Evolutionary conservation across 2,113 vertebrate genomes (phyloP).

Genomic region (Chitala chitala): DNA sequence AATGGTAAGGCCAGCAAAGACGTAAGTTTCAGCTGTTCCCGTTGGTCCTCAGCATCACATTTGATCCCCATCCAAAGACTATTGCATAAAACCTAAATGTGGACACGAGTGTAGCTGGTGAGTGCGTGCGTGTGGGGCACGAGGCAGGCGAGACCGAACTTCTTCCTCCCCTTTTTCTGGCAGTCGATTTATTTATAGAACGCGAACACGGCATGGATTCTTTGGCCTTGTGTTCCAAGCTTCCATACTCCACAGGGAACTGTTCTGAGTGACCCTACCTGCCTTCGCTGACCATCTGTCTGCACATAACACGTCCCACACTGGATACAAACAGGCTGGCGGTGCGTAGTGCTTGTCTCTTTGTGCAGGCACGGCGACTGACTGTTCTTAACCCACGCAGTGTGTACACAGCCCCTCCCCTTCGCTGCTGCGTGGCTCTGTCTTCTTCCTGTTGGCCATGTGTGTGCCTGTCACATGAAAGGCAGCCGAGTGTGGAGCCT

Average conservation of each 20-base stretch:
- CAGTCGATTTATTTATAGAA: conserved; percentile 3
- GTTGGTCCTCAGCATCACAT: conserved; percentile 28
- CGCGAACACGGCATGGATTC: background rate
- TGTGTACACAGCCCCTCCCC: too few species aligned
- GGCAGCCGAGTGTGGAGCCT: background rate
- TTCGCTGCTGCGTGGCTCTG: too few species aligned
- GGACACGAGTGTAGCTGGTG: conserved; percentile 7
- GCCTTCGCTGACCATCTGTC: too few species aligned
- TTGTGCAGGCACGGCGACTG: too few species aligned
- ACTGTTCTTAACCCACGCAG: too few species aligned
- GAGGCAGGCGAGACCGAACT: background rate
- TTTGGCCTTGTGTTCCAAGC: background rate
- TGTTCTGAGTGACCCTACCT: background rate
- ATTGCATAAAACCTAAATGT: conserved; percentile 53
- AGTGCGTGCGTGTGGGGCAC: conserved; percentile 4
- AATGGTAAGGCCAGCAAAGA: conserved; percentile 35
- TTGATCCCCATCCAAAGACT: conserved; percentile 46
- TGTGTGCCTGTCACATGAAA: too few species aligned
- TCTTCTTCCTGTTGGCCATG: too few species aligned
- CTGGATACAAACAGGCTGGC: too few species aligned
- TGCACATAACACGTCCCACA: too few species aligned
- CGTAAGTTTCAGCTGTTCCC: conserved; percentile 31
- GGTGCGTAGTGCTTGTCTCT: too few species aligned
- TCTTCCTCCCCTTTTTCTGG: conserved; percentile 3
- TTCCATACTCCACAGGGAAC: background rate